phyloP scores from a whole-genome alignment of 2,797 vertebrate genomes.

The Fistularia tabacaria region DNA sequence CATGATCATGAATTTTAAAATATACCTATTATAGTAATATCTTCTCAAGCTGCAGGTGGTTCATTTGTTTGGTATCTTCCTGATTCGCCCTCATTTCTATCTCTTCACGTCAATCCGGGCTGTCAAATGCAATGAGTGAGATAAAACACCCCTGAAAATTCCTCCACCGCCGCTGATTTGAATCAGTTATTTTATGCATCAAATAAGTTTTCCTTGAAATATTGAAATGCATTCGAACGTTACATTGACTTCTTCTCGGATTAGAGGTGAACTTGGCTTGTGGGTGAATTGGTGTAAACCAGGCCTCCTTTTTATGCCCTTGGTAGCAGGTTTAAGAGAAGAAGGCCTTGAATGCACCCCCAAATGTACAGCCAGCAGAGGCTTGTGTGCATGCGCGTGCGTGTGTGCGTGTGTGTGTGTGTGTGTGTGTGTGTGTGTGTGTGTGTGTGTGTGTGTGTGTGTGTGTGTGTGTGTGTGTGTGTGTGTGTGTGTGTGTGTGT shows the following conservation, averaged over 20 bases:
- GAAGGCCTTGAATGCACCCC: no score
- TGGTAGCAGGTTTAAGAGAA: neutral
- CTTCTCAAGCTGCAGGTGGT: no score
- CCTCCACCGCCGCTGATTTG: no score
- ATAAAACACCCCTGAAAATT: no score
- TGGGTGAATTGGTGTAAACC: neutral
- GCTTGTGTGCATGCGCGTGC: slow-evolving; percentile 13
- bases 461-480: no score
- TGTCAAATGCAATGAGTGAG: no score
- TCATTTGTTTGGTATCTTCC: no score
- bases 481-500: slow-evolving; percentile 13
- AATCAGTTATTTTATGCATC: neutral
- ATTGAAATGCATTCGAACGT: neutral
- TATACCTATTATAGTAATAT: no score
- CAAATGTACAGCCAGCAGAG: slow-evolving; percentile 13
- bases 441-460: slow-evolving; percentile 29
- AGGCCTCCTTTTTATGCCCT: neutral
- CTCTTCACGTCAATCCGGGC: no score
- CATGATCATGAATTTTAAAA: no score
- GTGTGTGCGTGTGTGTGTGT: slow-evolving; percentile 16
- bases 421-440: slow-evolving; percentile 28
- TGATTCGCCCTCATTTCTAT: no score
- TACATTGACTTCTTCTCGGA: neutral
- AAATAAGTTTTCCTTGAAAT: neutral
- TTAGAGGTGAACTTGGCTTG: slow-evolving; percentile 3